Percentiles rank a stretch among this genome's conserved stretches.
Evolutionary conservation across 2,888 invertebrate genomes (phyloP).

Genomic region (Cephus spinipes): DNA sequence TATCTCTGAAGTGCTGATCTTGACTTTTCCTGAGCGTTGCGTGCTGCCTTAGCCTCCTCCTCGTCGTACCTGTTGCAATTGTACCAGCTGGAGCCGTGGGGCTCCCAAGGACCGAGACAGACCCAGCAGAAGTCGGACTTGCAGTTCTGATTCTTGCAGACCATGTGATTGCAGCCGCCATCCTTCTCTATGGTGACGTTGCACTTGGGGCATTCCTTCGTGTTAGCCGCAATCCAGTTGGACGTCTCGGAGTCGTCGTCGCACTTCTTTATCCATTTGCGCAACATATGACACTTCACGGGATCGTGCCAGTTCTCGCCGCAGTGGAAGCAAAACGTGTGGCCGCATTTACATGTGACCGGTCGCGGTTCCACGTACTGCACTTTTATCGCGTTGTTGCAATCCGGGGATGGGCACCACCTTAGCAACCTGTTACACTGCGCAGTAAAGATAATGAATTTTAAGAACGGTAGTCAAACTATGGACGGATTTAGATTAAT

Average conservation of each 20-base stretch:
- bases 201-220: constrained; percentile 98
- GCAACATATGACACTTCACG: constrained; percentile 91
- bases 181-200: constrained; percentile 97
- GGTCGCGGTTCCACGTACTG: constrained; percentile 91
- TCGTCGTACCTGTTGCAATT: constrained; percentile 98
- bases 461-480: neutral
- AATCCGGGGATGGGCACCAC: constrained; percentile 99
- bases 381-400: constrained; percentile 94
- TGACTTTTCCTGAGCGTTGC: constrained; percentile 95
- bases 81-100: constrained; percentile 98
- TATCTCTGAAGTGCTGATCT: constrained; percentile 96
- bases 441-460: neutral
- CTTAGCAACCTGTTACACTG: constrained; percentile 95
- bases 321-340: constrained; percentile 96
- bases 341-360: constrained; percentile 92
- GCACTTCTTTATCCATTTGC: constrained; percentile 98
- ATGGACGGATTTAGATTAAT: neutral
- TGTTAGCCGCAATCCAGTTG: constrained; percentile 99
- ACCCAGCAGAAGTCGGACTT: constrained; percentile 99
- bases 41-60: constrained; percentile 94
- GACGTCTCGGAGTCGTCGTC: constrained; percentile 99
- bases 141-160: constrained; percentile 98
- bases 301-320: constrained; percentile 99
- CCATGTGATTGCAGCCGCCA: constrained; percentile 99
- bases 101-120: constrained; percentile 98